phyloP scores from a whole-genome alignment of 2,888 invertebrate genomes.

The Mantis religiosa region DNA sequence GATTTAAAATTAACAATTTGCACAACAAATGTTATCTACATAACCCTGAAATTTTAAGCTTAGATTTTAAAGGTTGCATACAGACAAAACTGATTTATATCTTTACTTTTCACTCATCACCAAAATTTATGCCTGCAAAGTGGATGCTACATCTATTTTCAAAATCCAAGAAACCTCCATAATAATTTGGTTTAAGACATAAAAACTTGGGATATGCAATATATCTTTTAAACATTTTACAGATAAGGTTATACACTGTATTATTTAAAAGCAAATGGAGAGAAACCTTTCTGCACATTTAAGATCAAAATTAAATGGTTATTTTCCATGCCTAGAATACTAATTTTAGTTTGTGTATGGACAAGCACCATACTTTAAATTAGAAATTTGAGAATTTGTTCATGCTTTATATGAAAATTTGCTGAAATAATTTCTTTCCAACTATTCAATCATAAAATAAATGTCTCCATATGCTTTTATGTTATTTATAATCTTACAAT shows the following conservation, averaged over 20 bases:
- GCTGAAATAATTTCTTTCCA: neutral
- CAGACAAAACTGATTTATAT: slow-evolving; percentile 13
- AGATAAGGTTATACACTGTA: slow-evolving; percentile 26
- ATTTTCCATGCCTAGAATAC: neutral
- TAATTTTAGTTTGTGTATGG: neutral
- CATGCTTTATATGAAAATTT: slow-evolving; percentile 1
- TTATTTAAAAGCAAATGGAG: slow-evolving; percentile 29
- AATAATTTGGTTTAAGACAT: slow-evolving; percentile 19
- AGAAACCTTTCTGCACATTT: neutral
- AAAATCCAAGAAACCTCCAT: slow-evolving; percentile 24
- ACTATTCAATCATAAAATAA: slow-evolving; percentile 1
- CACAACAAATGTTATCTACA: slow-evolving; percentile 10
- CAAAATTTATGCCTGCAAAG: slow-evolving; percentile 20
- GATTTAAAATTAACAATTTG: slow-evolving; percentile 2
- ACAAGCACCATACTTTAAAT: neutral
- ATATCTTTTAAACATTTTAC: slow-evolving; percentile 23
- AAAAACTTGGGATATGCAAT: slow-evolving; percentile 20
- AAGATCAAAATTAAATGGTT: neutral
- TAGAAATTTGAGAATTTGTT: neutral
- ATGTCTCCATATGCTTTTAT: slow-evolving; percentile 30
- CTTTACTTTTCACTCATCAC: slow-evolving; percentile 21
- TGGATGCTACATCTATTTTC: slow-evolving; percentile 19
- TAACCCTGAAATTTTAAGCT: slow-evolving; percentile 17
- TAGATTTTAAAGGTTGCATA: slow-evolving; percentile 16
- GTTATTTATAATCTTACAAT: slow-evolving; percentile 28